These are phyloP conservation scores for Oriolus oriolus DNA, from an alignment of 2,113 vertebrate species.

Conservation along the genomic window DNA sequence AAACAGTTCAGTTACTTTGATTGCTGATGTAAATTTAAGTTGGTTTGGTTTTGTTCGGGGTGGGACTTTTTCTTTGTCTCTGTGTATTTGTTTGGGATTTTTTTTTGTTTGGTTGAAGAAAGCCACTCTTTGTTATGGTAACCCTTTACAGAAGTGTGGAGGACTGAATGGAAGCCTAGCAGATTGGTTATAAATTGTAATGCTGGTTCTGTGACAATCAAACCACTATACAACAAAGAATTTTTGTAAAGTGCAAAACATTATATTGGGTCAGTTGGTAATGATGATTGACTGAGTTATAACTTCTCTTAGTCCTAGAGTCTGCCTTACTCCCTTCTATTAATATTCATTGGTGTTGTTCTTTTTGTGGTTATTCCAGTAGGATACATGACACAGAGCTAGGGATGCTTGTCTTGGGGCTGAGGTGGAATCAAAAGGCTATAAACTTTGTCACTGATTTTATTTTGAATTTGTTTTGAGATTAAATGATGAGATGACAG, in stretches of 20 bases:
- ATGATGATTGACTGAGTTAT: background rate
- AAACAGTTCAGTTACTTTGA: background rate
- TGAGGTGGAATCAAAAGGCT: fast-evolving
- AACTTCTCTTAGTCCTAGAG: background rate
- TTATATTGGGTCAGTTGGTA: background rate
- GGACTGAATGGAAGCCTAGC: background rate
- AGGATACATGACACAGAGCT: background rate
- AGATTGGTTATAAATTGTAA: background rate
- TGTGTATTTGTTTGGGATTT: background rate
- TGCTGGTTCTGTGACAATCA: background rate
- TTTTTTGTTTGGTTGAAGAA: background rate
- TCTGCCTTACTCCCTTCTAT: background rate
- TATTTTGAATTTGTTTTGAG: background rate
- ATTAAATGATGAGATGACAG: background rate
- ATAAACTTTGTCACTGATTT: background rate
- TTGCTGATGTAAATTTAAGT: background rate
- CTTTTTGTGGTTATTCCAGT: background rate
- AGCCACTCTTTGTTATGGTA: background rate
- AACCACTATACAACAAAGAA: fast-evolving
- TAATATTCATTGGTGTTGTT: background rate
- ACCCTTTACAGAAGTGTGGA: background rate
- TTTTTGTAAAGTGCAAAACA: background rate
- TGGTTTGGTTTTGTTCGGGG: background rate
- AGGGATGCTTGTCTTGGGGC: background rate
- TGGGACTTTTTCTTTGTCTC: background rate